A percentile compares a stretch with the other conserved stretches of the same genome.
phyloP scores from a whole-genome alignment of 1,140 invertebrate genomes.

The Eulimnadia texana region DNA sequence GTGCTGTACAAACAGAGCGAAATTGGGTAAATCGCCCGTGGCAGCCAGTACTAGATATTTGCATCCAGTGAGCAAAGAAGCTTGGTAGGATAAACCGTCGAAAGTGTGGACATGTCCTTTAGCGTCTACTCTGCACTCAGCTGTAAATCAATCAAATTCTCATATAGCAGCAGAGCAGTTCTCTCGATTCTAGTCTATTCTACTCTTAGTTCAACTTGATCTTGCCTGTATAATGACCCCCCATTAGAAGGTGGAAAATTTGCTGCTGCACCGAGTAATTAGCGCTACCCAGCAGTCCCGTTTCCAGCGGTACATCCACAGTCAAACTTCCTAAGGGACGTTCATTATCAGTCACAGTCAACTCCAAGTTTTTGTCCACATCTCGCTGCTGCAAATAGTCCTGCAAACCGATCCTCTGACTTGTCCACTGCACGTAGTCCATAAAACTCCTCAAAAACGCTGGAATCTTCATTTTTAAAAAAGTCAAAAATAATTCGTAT shows the following conservation, averaged over 20 bases:
- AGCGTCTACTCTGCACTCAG: neutral
- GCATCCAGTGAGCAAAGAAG: neutral
- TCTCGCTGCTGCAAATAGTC: neutral
- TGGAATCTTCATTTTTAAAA: too few relatives aligned
- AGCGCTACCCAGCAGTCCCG: neutral
- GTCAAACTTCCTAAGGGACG: neutral
- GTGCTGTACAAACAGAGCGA: neutral
- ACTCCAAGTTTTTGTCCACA: neutral
- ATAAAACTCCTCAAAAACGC: too few relatives aligned
- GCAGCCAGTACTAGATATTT: conserved; percentile 1
- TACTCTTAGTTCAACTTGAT: neutral
- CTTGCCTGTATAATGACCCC: neutral
- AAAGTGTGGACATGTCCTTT: neutral
- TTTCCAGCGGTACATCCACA: neutral
- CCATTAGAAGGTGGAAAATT: neutral
- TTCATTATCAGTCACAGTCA: neutral
- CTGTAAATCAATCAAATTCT: too few relatives aligned
- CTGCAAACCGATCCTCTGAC: neutral
- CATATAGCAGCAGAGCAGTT: neutral
- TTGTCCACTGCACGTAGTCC: too few relatives aligned
- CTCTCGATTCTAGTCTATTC: neutral
- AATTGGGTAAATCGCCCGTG: neutral
- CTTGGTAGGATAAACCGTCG: neutral
- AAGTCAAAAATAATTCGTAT: too few relatives aligned
- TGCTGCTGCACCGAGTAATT: neutral